Evolutionary conservation across 2,888 invertebrate genomes (phyloP), one percentile per base, ranked within the genome.

Genomic region (Chrysina gloriosa): DNA sequence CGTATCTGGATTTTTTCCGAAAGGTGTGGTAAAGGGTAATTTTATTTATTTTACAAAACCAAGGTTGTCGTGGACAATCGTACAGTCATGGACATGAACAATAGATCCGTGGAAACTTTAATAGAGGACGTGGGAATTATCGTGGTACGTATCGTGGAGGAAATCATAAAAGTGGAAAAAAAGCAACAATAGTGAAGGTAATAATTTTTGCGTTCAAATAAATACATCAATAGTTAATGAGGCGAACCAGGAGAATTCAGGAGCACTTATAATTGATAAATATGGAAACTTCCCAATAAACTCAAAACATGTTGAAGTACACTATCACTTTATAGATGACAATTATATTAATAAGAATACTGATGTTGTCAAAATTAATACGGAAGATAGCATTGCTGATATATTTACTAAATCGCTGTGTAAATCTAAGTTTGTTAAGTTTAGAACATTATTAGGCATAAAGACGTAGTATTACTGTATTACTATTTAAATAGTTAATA

Each of bases 311-410:
- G 72, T 50, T 67, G 70, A 25, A 67, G 70, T 52, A 66, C 71
- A 25, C n/a, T 69, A 72, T 19, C 70, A 71, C 67, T 36, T 72
- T 14, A 63, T 72, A 45, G 71, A 71, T 67, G 39, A 69, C 67
- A 68, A 71, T 11, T 50, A 52, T n/a, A n/a, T n/a, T 71, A 63
- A 21, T 72, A 66, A 52, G 16, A 23, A 31, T 36, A 69, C 1
- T 63, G 47, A 54, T 47, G 66, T 64, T 54, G 14, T 25, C 68
- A n/a, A n/a, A n/a, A n/a, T n/a, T n/a, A n/a, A n/a, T n/a, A n/a
- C n/a, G n/a, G n/a, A n/a, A n/a, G n/a, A n/a, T n/a, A n/a, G n/a
- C n/a, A n/a, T n/a, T n/a, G n/a, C n/a, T n/a, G n/a, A n/a, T n/a
- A n/a, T n/a, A n/a, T n/a, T n/a, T n/a, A n/a, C n/a, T n/a, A n/a